Evolutionary conservation across 2,113 vertebrate species (phyloP), one percentile per base, ranked within the genome.

Genomic region (Melanocharis versteri): DNA sequence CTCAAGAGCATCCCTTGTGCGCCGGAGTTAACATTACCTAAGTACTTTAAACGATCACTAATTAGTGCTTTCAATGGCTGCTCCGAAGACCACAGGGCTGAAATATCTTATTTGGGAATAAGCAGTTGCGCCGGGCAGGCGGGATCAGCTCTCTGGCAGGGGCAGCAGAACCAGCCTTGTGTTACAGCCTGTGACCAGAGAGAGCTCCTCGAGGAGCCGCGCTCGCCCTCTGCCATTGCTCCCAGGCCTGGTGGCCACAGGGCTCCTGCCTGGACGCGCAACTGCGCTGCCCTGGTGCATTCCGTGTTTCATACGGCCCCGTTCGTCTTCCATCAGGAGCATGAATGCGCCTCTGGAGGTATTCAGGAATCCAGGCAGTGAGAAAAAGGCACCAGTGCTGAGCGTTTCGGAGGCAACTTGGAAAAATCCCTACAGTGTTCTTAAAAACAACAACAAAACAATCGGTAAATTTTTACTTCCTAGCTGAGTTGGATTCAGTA

Each of bases 1-100:
- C 96, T 97, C 97, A 97, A 97, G 97, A 97, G 95, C 95, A 96
- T 94, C 96, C 90, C 96, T 94, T 96, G 96, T 91, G 66, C 84
- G 27, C 91, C 8, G 56, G 87, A 95, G 97, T 94, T 96, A 95
- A 95, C 95, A 83, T 94, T 89, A 96, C 96, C 94, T 96, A 97
- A 97, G 96, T 90, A 85, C 96, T 96, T 94, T 96, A 96, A 97
- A 94, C 51, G 90, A 93, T 93, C 95, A 92, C 96, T 97, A 97
- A 97, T 96, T 96, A 96, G 97, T 70, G 92, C 93, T 83, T 91
- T 90, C 90, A 90, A 12, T 39, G 77, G 81, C 72, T 90, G 37
- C 89, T 94, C 93, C 83, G 89, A 92, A 60, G 94, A 77, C 89
- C 94, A 68, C 81, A 75, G 81, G 70, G 72, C 9, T 96, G 94